Conservation (phyloP, 2,888 invertebrate genomes). For the Drosophila birchii region DNA sequence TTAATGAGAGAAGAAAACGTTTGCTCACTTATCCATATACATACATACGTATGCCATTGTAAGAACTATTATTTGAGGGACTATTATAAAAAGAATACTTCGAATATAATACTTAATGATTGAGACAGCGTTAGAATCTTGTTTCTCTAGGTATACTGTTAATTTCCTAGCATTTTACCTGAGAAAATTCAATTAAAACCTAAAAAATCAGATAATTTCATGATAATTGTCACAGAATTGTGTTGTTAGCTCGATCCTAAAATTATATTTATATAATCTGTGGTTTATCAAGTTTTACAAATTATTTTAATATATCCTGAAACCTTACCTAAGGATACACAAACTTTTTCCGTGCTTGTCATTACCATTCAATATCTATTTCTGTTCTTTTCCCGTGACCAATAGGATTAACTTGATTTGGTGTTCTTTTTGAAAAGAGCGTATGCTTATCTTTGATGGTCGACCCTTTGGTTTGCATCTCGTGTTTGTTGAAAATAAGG, state of each 20-base stretch:
- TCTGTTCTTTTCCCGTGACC: constrained; percentile 2
- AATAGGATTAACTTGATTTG: constrained; percentile 20
- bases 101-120: neutral
- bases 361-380: neutral
- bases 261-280: neutral
- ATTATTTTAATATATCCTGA: neutral
- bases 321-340: neutral
- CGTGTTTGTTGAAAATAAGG: constrained; percentile 10
- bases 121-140: neutral
- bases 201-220: neutral
- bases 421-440: constrained; percentile 14
- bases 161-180: neutral
- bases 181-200: neutral
- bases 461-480: constrained; percentile 26
- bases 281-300: too few species aligned
- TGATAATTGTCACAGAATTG: neutral
- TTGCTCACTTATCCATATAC: constrained; percentile 11
- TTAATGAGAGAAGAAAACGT: constrained; percentile 44
- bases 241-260: neutral
- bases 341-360: neutral
- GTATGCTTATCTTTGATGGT: constrained; percentile 13
- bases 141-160: neutral
- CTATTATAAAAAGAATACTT: neutral
- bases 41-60: neutral
- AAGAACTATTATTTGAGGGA: neutral